These are phyloP conservation scores for Exocentrus adspersus DNA, from an alignment of 2,888 invertebrate species.

Conservation along the genomic window DNA sequence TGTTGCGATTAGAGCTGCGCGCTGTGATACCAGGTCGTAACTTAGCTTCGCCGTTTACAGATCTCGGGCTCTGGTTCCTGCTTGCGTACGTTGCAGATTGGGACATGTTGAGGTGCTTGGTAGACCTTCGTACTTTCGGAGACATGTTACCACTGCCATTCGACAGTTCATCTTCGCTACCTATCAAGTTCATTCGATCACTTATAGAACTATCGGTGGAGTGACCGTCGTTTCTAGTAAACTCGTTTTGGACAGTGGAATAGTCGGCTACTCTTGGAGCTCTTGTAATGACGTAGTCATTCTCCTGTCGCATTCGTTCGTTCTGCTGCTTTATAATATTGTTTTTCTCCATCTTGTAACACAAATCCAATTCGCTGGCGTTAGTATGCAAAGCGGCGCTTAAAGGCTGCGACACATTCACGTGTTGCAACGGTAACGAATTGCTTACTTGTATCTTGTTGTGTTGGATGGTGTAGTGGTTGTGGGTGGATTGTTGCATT, in stretches of 20 bases:
- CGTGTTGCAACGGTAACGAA: constrained; percentile 62
- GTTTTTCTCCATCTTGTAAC: constrained; percentile 57
- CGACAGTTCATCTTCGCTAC: constrained; percentile 70
- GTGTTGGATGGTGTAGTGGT: constrained; percentile 59
- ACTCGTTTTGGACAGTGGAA: constrained; percentile 50
- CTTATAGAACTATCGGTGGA: constrained; percentile 67
- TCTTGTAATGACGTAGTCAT: constrained; percentile 62
- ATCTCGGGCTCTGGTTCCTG: constrained; percentile 72
- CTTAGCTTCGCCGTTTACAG: constrained; percentile 69
- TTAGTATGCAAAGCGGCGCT: constrained; percentile 61
- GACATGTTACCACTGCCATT: constrained; percentile 67
- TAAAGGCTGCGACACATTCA: constrained; percentile 60
- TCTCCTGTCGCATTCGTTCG: constrained; percentile 62
- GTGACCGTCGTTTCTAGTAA: constrained; percentile 62
- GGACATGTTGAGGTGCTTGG: constrained; percentile 60
- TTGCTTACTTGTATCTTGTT: constrained; percentile 62
- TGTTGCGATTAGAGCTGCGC: constrained; percentile 68
- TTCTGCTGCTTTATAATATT: constrained; percentile 58
- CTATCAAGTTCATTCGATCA: constrained; percentile 59
- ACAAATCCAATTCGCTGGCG: constrained; percentile 57
- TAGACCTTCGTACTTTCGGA: constrained; percentile 64
- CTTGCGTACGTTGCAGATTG: constrained; percentile 57
- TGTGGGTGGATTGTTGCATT: constrained; percentile 51
- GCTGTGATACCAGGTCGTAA: constrained; percentile 65
- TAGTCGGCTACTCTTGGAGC: constrained; percentile 51